phyloP scores from a whole-genome alignment of 2,888 invertebrate genomes.

The Globia sparganii region DNA sequence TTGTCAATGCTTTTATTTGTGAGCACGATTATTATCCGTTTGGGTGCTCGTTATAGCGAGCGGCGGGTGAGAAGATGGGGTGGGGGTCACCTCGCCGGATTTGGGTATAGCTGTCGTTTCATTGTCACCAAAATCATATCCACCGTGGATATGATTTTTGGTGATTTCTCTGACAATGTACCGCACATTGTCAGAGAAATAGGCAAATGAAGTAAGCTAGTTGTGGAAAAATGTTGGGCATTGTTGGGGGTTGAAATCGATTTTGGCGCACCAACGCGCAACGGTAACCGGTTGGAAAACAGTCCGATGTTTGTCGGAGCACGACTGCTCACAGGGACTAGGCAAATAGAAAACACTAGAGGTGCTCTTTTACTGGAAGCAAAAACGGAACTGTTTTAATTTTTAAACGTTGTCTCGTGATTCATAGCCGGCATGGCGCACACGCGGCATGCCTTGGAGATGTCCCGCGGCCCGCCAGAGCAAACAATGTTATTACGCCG shows the following conservation, averaged over 20 bases:
- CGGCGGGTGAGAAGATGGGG: conserved; percentile 8
- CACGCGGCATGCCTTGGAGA: conserved; percentile 20
- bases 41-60: conserved; percentile 44
- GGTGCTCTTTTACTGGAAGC: not conserved
- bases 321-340: not conserved
- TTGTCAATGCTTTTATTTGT: conserved; percentile 43
- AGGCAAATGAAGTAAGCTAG: no score
- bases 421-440: not conserved
- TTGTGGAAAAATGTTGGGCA: not conserved
- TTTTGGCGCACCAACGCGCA: not conserved
- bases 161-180: no score
- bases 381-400: conserved; percentile 1
- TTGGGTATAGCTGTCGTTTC: not conserved
- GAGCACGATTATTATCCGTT: conserved; percentile 26
- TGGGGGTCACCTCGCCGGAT: not conserved
- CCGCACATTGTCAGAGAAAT: not conserved
- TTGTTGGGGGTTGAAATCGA: not conserved
- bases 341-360: conserved; percentile 5
- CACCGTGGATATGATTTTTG: not conserved
- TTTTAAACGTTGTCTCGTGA: conserved; percentile 8
- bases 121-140: no score
- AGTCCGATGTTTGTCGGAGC: not conserved
- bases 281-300: not conserved
- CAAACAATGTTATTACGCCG: conserved; percentile 16
- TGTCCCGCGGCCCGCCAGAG: not conserved